Base-by-base conservation (phyloP, 1,140 invertebrate species). In the Papilio polyxenes region DNA sequence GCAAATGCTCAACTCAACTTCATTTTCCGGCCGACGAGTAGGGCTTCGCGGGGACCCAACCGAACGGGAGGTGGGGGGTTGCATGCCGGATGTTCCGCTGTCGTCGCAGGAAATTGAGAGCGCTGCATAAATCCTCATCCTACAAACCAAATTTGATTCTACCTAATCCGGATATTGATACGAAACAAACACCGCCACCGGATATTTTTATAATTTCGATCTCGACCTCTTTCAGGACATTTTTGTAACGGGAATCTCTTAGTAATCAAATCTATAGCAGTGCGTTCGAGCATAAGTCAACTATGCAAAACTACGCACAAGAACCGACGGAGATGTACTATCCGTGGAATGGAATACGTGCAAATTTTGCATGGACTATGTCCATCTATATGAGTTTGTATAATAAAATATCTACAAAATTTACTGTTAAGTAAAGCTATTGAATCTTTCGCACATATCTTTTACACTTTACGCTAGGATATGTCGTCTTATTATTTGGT, bases 61-160 rank as follows among this genome's bases (percentile, higher is more conserved):
- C 79, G 59, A 65, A 62, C 59, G 81, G 72, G 86, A 76, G 40
- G 81, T 75, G 83, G 82, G 87, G 84, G 75, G 82, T 82, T 90
- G 91, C 91, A 91, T 89, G 89, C 89, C 92, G 91, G 91, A 93
- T 92, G 92, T 92, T 90, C 88, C 90, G 92, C 88, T 93, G 92
- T 93, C 92, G 92, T 93, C 92, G 89, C 92, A 93, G 93, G 93
- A 94, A 94, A 93, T 94, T 94, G 93, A 93, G 91, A 93, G 87
- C 90, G 89, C 91, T 93, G 92, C 93, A 94, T 93, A 94, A 93
- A 93, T 92, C 90, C 91, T 91, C 88, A 92, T 92, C 90, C 89
- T 90, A 90, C 90, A 91, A 92, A 92, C 91, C 90, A 92, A 94
- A 94, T 92, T 92, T 91, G 91, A 93, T 93, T 92, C 90, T 81